Evolutionary conservation across 2,113 vertebrate genomes (phyloP).

Genomic region (Origma solitaria): DNA sequence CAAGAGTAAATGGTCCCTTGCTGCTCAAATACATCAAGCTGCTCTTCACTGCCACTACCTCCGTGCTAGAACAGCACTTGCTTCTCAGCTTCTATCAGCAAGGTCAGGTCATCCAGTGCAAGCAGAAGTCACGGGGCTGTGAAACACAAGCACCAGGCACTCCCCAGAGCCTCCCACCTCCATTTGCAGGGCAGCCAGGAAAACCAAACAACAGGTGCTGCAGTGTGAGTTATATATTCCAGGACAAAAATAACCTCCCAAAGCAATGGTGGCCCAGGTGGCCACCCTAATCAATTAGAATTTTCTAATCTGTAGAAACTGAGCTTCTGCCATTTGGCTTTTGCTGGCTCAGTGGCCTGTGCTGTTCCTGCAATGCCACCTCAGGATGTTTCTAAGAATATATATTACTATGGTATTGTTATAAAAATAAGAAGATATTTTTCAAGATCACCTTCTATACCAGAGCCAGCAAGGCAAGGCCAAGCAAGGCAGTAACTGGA

Average conservation of each 20-base stretch:
- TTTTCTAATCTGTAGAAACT: neutral
- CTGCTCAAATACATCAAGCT: neutral
- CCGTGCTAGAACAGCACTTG: neutral
- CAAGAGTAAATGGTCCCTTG: neutral
- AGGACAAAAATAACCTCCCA: neutral
- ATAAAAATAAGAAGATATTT: neutral
- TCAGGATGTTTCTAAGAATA: neutral
- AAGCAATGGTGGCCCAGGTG: neutral
- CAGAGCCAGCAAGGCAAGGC: neutral
- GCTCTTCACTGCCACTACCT: neutral
- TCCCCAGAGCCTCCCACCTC: neutral
- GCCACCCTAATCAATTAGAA: neutral
- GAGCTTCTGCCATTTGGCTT: neutral
- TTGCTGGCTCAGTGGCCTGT: neutral
- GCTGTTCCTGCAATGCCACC: neutral
- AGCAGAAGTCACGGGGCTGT: neutral
- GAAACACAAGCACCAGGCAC: neutral
- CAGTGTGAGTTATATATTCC: neutral
- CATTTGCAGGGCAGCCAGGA: neutral
- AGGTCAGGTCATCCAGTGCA: fast-evolving
- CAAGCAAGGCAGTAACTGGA: neutral
- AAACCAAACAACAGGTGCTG: neutral
- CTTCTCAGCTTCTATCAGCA: neutral
- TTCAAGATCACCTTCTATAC: neutral
- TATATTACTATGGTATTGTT: neutral